Base-by-base conservation (phyloP, 2,888 invertebrate species). In the Clusia tigrina region DNA sequence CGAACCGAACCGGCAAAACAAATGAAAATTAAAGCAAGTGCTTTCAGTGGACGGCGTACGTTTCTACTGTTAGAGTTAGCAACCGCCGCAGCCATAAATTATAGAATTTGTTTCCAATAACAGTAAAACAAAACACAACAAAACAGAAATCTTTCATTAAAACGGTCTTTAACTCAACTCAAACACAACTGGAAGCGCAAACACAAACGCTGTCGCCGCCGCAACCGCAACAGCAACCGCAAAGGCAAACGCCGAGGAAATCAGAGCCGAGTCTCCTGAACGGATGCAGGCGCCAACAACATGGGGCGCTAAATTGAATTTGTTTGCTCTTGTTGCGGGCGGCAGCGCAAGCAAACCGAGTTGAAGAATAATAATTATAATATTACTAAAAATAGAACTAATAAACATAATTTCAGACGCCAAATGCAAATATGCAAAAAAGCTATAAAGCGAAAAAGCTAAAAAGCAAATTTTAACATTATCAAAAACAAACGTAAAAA, bases 1-100 rank as follows among this genome's bases (percentile, higher is more conserved):
- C 61, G 96, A 96, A 86, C 81, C 84, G 60, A 83, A 84, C 77
- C 78, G 84, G 73, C 89, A 90, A 78, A 82, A 76, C 71, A 84
- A 84, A 84, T 84, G 84, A 84, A 84, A 84, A 79, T 83, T 83
- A 83, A 83, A 81, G 83, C 82, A 83, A 73, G 82, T 82, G 76
- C 78, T 82, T 71, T 83, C 83, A 69, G 78, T 83, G 78, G 83
- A 83, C 78, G 83, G 83, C 77, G 83, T 83, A 77, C 83, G 83
- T 78, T 81, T 83, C 78, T 83, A 83, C 77, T 83, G 83, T 82
- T 83, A 83, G n/a, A n/a, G 54, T 65, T 22, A 54, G 74, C 71
- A 70, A 71, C 70, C n/a, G n/a, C n/a, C n/a, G n/a, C n/a, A 74
- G 71, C 67, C 69, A 73, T 61, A 69, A 65, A 65, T 32, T 38